Percentiles rank a stretch among this genome's conserved stretches.
Conservation (phyloP, 2,888 invertebrate genomes). For the Zygogramma bicolorata region DNA sequence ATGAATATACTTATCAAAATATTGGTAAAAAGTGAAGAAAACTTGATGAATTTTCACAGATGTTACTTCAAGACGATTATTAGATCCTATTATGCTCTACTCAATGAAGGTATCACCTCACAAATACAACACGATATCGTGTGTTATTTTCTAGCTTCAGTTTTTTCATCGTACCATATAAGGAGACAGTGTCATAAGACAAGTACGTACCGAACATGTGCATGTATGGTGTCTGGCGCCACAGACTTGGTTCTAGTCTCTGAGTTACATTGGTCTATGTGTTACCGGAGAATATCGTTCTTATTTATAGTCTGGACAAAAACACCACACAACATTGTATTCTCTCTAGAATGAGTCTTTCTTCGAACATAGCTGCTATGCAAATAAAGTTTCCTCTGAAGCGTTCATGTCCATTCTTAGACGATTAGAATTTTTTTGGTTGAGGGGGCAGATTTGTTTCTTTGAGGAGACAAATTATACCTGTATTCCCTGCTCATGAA, state of each 20-base stretch:
- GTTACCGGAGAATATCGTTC: conserved; percentile 10
- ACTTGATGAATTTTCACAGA: too few relatives aligned
- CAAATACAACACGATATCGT: conserved; percentile 9
- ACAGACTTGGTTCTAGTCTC: conserved; percentile 28
- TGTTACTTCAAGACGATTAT: not conserved
- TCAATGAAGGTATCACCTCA: not conserved
- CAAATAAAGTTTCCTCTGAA: too few relatives aligned
- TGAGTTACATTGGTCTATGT: conserved; percentile 33
- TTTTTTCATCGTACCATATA: conserved; percentile 35
- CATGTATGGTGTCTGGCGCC: conserved; percentile 47
- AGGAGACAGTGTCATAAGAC: conserved; percentile 44
- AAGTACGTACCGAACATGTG: conserved; percentile 42
- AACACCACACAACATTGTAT: not conserved
- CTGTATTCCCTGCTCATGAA: too few relatives aligned
- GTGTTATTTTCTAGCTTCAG: conserved; percentile 26
- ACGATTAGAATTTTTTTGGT: too few relatives aligned
- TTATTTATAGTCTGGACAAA: conserved; percentile 2
- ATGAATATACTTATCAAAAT: too few relatives aligned
- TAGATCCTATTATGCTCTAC: not conserved
- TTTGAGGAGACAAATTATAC: too few relatives aligned
- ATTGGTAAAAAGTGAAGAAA: too few relatives aligned
- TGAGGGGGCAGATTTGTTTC: too few relatives aligned
- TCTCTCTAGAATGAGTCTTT: too few relatives aligned
- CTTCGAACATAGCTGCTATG: too few relatives aligned
- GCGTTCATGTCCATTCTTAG: too few relatives aligned